A percentile compares a stretch with the other conserved stretches of the same genome.
Evolutionary conservation across 2,797 vertebrate species (phyloP).

Genomic region (Megalops cyprinoides): DNA sequence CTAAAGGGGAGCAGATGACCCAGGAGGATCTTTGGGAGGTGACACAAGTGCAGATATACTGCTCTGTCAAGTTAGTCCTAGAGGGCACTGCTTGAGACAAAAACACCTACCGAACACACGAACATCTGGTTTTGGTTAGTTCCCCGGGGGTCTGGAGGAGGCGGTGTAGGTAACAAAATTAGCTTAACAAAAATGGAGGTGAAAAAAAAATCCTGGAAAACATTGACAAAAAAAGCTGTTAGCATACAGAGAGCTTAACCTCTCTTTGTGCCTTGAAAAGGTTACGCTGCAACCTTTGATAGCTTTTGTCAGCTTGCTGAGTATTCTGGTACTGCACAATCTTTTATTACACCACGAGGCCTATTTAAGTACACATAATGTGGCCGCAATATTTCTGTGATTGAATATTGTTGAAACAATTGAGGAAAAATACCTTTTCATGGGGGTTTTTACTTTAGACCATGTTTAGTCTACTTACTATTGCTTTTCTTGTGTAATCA

Average conservation of each 20-base stretch:
- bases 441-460: background rate
- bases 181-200: background rate
- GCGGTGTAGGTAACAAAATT: slow-evolving; percentile 1
- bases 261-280: background rate
- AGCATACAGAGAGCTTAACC: background rate
- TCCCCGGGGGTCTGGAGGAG: background rate
- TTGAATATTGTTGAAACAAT: background rate
- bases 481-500: slow-evolving; percentile 26
- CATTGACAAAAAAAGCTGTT: background rate
- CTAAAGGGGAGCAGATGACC: slow-evolving; percentile 50
- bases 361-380: background rate
- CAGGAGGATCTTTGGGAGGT: slow-evolving; percentile 38
- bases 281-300: background rate
- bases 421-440: background rate
- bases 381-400: background rate
- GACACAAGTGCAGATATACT: slow-evolving; percentile 46
- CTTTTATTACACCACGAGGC: background rate
- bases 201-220: background rate
- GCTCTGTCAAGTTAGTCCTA: slow-evolving; percentile 34
- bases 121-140: slow-evolving; percentile 62
- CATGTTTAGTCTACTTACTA: background rate
- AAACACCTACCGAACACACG: slow-evolving; percentile 36
- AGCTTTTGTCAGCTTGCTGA: background rate
- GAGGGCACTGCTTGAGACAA: slow-evolving; percentile 37
- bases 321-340: background rate